Percentiles rank a stretch among this genome's conserved stretches.
Evolutionary conservation across 2,113 vertebrate species (phyloP).

Genomic region (Sinocyclocheilus rhinocerous): DNA sequence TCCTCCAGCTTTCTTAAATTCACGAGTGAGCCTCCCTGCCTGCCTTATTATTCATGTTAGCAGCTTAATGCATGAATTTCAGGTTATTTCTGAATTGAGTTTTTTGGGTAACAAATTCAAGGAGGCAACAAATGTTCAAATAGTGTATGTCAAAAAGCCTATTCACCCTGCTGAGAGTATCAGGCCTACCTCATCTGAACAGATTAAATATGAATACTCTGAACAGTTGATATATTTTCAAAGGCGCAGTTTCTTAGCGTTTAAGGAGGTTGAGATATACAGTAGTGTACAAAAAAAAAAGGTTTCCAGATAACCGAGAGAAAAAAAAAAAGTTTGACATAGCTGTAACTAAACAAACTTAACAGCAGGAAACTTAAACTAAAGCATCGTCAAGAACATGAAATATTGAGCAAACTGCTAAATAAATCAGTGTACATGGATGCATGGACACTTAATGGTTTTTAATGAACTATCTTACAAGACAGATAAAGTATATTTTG

Average conservation of each 20-base stretch:
- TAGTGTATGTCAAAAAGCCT: conserved; percentile 17
- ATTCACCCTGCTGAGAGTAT: conserved; percentile 37
- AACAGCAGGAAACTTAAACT: background rate
- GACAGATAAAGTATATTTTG: background rate
- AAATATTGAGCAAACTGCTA: background rate
- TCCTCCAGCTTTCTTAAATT: conserved; percentile 46
- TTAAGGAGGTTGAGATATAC: background rate
- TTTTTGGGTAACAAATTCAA: background rate
- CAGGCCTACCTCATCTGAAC: conserved; percentile 16
- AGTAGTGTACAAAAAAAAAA: background rate
- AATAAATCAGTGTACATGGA: conserved; percentile 3
- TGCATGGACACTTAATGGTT: background rate
- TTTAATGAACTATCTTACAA: background rate
- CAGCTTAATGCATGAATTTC: conserved; percentile 42
- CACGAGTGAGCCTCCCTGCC: conserved; percentile 28
- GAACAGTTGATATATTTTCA: background rate
- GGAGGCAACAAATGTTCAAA: conserved; percentile 30
- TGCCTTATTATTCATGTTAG: conserved; percentile 17
- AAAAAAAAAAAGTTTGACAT: background rate
- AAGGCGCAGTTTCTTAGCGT: background rate
- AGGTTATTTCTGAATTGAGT: background rate
- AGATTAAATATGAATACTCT: background rate
- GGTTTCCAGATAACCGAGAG: background rate
- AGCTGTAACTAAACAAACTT: background rate
- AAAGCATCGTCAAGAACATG: background rate